phyloP scores from a whole-genome alignment of 2,113 vertebrate genomes.

The Bucco capensis region DNA sequence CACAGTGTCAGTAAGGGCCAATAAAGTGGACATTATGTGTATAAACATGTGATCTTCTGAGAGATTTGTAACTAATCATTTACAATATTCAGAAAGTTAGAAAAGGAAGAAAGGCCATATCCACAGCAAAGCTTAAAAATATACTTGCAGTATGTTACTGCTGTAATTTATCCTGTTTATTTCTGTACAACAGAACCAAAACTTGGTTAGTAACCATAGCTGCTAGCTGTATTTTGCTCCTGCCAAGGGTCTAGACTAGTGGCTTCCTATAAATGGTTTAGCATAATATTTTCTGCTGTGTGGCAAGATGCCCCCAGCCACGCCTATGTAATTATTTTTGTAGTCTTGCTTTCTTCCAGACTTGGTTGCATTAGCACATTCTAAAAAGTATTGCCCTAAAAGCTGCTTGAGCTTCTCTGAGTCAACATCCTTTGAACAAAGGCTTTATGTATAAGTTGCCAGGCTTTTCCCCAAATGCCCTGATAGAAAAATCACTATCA shows the following conservation, averaged over 20 bases:
- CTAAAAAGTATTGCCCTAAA: neutral
- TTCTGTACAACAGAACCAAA: neutral
- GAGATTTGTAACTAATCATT: neutral
- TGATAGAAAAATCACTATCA: neutral
- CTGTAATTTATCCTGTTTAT: neutral
- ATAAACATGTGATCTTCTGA: neutral
- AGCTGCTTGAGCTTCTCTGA: neutral
- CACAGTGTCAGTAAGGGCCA: neutral
- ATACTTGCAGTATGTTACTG: neutral
- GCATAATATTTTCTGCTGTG: constrained; percentile 22
- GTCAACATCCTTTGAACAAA: neutral
- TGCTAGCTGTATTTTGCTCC: neutral
- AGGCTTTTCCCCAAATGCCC: neutral
- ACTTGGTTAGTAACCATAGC: neutral
- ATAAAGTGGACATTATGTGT: neutral
- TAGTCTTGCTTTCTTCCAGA: neutral
- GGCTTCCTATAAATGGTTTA: constrained; percentile 10
- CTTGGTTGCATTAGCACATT: neutral
- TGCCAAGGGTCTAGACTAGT: constrained; percentile 31
- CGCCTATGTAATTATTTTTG: neutral
- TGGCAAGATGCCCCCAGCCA: constrained; percentile 26
- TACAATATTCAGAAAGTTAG: neutral
- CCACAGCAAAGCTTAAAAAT: neutral
- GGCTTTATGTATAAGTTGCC: neutral
- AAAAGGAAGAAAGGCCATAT: neutral